Evolutionary conservation across 2,797 vertebrate genomes (phyloP), one percentile per base, ranked within the genome.

Genomic region (Poeciliopsis presidionis): DNA sequence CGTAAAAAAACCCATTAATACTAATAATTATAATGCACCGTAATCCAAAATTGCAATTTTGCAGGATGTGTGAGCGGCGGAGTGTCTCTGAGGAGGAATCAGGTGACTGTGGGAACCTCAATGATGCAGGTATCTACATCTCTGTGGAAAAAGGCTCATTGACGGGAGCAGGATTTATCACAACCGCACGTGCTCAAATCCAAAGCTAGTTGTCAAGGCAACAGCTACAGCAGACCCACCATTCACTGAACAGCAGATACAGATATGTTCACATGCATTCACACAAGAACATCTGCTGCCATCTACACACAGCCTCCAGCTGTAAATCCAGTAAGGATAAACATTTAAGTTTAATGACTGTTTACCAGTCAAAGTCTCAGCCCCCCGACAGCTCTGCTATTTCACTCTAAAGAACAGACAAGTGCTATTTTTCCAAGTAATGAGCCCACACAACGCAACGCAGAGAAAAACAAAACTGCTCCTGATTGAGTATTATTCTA

Each of bases 171-270:
- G 43, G 74, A 90, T 84, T 82, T 76, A 82, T 93, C 78, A 81
- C 81, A 85, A 88, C 78, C 86, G 65, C 89, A 92, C 84, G 81
- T 92, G 92, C 77, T 81, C 81, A 74, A 39, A 86, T 81, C 74
- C 84, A 63, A 67, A 72, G 75, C 83, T 76, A 82, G 94, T 93
- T 91, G 94, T 93, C 94, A 92, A 83, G 93, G 92, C 87, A 94
- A 94, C 93, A 78, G 92, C 87, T 93, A 94, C 93, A 78, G 77
- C 76, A 69, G 73, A 86, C 61, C 18, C 59, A 84, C 53, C 33
- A 2, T 67, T 57, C 61, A 5, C 14, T 36, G 1, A 13, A 47
- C 20, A 39, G 53, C 75, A 51, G 74, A 77, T 43, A 75, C 39
- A 43, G 22, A 77, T 18, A 45, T 57, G 18, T 73, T 47, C 78